A percentile compares a stretch with the other conserved stretches of the same genome.
Evolutionary conservation across 2,888 invertebrate species (phyloP).

Genomic region (Aethes cnicana): DNA sequence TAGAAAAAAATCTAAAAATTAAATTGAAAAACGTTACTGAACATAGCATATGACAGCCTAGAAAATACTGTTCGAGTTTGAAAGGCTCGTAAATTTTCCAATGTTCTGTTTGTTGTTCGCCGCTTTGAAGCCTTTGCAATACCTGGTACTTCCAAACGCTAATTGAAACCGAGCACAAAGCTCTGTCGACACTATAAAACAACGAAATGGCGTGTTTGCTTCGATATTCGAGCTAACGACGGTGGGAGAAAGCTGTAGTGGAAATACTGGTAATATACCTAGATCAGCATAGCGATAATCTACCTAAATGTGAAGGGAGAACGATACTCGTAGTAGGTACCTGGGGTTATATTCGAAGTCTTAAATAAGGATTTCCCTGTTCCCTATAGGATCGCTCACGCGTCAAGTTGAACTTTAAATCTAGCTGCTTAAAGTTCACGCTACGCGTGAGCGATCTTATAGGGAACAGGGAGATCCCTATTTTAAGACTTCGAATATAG

Average conservation of each 20-base stretch:
- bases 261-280: too few relatives aligned
- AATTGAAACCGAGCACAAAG: slow-evolving; percentile 36
- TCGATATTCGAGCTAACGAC: not conserved
- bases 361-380: too few relatives aligned
- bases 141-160: slow-evolving; percentile 33
- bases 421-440: too few relatives aligned
- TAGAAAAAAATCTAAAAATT: not conserved
- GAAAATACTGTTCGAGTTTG: not conserved
- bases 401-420: too few relatives aligned
- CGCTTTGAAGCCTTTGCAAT: slow-evolving; percentile 21
- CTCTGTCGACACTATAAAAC: slow-evolving; percentile 35
- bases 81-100: slow-evolving; percentile 3
- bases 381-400: too few relatives aligned
- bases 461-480: too few relatives aligned
- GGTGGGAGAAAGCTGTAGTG: not conserved
- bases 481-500: too few relatives aligned
- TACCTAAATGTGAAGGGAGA: too few relatives aligned
- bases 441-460: too few relatives aligned
- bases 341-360: too few relatives aligned
- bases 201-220: slow-evolving; percentile 9
- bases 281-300: too few relatives aligned
- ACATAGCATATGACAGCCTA: not conserved
- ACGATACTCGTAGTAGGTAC: too few relatives aligned
- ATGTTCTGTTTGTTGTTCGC: slow-evolving; percentile 14
- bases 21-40: not conserved